These are phyloP conservation scores for Cephus sareptanus DNA, from an alignment of 2,888 invertebrate species.

Conservation along the genomic window DNA sequence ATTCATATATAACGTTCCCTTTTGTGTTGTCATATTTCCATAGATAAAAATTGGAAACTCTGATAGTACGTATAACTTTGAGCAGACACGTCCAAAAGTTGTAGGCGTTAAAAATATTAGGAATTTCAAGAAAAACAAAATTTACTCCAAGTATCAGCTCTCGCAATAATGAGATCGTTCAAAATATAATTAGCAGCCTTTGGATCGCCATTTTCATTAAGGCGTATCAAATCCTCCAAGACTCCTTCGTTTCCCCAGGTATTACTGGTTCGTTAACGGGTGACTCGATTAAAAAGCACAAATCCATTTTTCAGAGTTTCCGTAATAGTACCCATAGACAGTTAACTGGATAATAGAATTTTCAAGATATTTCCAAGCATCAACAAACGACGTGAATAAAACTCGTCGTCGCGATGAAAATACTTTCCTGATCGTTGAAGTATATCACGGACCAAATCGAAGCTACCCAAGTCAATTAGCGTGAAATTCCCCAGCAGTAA, in stretches of 20 bases:
- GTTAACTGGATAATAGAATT: neutral
- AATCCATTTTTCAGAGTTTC: neutral
- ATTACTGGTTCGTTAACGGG: neutral
- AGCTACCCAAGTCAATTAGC: neutral
- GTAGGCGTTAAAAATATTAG: neutral
- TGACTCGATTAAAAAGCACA: neutral
- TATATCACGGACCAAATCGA: neutral
- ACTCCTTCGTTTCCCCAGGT: neutral
- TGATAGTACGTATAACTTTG: neutral
- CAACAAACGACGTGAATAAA: neutral
- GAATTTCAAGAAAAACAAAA: neutral
- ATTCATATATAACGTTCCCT: neutral
- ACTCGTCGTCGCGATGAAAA: neutral
- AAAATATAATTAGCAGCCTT: neutral
- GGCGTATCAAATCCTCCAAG: neutral
- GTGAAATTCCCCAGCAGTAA: neutral
- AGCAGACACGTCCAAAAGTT: neutral
- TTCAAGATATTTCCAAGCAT: neutral
- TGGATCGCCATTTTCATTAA: neutral
- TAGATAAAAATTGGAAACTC: neutral
- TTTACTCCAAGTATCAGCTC: neutral
- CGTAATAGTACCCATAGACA: neutral
- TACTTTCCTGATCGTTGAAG: neutral
- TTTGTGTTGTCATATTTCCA: neutral
- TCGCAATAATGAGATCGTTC: neutral